Conservation (phyloP, 2,113 vertebrate genomes). For the Brachirus orientalis region DNA sequence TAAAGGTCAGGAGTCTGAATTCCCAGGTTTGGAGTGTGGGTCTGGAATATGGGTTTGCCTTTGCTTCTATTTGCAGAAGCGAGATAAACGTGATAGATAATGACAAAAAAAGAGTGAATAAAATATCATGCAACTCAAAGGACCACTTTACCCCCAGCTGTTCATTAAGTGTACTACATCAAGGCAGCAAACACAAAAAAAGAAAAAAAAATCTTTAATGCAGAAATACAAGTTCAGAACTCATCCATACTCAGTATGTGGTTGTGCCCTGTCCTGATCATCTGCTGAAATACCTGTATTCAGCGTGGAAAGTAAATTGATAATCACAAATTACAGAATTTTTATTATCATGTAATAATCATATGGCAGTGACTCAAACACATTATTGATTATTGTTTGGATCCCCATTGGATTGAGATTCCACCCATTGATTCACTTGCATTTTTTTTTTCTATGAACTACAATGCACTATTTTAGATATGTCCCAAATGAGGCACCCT, state of each 20-base stretch:
- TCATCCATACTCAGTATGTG: background rate
- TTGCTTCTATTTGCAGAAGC: too few species aligned
- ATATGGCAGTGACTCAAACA: too few species aligned
- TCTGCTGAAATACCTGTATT: constrained; percentile 25
- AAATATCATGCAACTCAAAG: background rate
- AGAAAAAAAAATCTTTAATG: too few species aligned
- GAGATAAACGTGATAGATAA: too few species aligned
- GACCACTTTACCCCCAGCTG: constrained; percentile 52
- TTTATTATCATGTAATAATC: background rate
- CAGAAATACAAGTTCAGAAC: background rate
- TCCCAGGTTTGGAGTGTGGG: constrained; percentile 3
- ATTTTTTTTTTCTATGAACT: too few species aligned
- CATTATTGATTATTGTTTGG: too few species aligned
- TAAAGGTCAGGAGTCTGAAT: constrained; percentile 25
- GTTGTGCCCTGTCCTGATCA: constrained; percentile 3
- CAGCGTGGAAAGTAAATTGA: too few species aligned
- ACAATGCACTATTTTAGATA: too few species aligned
- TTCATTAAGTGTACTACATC: constrained; percentile 20
- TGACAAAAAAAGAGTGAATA: too few species aligned
- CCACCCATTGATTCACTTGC: too few species aligned
- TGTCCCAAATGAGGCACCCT: too few species aligned
- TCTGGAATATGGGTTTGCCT: constrained; percentile 26
- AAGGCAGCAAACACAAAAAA: constrained; percentile 1
- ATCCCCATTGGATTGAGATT: too few species aligned
- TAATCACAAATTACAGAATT: background rate